Evolutionary conservation across 2,797 vertebrate genomes (phyloP), one percentile per base, ranked within the genome.

Genomic region (Macrochelys suwanniensis): DNA sequence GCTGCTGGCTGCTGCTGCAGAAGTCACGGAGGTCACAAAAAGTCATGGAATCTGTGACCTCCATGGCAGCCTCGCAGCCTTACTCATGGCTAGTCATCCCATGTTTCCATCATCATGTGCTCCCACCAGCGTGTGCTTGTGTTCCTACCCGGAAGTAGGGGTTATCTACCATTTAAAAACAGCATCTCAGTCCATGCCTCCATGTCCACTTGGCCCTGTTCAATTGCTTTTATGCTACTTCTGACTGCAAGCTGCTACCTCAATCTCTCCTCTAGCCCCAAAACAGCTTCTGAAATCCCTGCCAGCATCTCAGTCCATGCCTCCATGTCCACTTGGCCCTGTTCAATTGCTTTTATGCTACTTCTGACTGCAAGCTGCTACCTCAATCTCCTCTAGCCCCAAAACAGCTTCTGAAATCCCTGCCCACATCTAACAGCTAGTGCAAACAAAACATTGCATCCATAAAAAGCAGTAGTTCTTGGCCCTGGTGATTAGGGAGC

Each of bases 401-500:
- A 50, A 5, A 86, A 47, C 47, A 93, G 45, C 28, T 16, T 87
- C 54, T 84, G 12, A 83, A 88, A 71, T 23, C 50, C 92, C 19
- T 0, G 7, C 59, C 78, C 89, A 88, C 7, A 59, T n/a, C 25
- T 31, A 49, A 4, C 6, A 57, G 13, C 11, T 81, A 71, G 2
- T 77, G 50, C 49, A 89, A 81, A 79, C n/a, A 81, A 91, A 94
- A 90, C 37, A 16, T 28, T 68, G 5, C 78, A 92, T 31, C 25
- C 45, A 77, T 47, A 49, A 49, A 49, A 77, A 77, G 15, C 26
- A 77, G 26, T 16, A 77, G 26, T 47, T 77, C 6, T 61, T 80
- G 28, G 7, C 61, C 3, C 33, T 89, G 4, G 2, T 83, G 51
- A 3, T 1, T 21, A 2, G 61, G 57, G 85, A 84, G 11, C 74